Percentiles rank a stretch among this genome's conserved stretches.
These are phyloP conservation scores for Criorhina ranunculi DNA, from an alignment of 2,888 invertebrate species.

Conservation along the genomic window DNA sequence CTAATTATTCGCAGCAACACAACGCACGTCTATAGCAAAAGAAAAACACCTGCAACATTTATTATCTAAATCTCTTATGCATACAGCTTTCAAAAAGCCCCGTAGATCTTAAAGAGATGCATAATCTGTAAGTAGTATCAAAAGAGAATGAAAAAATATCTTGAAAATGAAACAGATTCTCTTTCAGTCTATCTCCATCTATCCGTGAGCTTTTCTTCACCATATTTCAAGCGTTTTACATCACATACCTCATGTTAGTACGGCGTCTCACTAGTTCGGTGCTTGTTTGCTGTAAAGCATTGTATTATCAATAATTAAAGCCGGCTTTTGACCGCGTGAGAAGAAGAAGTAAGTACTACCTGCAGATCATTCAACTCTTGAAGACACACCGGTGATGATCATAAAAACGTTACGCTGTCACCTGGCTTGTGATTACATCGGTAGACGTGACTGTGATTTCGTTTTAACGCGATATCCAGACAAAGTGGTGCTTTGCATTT, in stretches of 20 bases:
- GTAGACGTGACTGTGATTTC: not conserved
- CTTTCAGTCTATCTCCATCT: not conserved
- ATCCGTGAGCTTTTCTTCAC: conserved; percentile 1
- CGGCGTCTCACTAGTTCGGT: too few species aligned
- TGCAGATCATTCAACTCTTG: conserved; percentile 62
- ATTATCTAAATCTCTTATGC: not conserved
- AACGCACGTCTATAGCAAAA: too few species aligned
- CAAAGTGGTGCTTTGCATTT: conserved; percentile 5
- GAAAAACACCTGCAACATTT: not conserved
- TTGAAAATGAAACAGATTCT: conserved; percentile 2
- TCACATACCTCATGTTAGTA: not conserved
- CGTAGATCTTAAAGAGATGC: not conserved
- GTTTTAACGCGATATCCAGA: not conserved
- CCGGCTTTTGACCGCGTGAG: conserved; percentile 32
- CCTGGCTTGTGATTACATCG: not conserved
- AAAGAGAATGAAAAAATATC: not conserved
- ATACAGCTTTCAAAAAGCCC: conserved; percentile 2
- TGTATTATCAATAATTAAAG: conserved; percentile 25
- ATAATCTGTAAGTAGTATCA: too few species aligned
- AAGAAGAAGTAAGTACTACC: conserved; percentile 18
- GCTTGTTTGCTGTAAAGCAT: not conserved
- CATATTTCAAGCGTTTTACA: too few species aligned
- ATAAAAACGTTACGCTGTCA: conserved; percentile 25
- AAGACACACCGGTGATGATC: conserved; percentile 32
- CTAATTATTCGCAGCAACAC: too few species aligned